A percentile compares a stretch with the other conserved stretches of the same genome.
These are phyloP conservation scores for Carassius gibelio DNA, from an alignment of 2,113 vertebrate genomes.

Conservation along the genomic window DNA sequence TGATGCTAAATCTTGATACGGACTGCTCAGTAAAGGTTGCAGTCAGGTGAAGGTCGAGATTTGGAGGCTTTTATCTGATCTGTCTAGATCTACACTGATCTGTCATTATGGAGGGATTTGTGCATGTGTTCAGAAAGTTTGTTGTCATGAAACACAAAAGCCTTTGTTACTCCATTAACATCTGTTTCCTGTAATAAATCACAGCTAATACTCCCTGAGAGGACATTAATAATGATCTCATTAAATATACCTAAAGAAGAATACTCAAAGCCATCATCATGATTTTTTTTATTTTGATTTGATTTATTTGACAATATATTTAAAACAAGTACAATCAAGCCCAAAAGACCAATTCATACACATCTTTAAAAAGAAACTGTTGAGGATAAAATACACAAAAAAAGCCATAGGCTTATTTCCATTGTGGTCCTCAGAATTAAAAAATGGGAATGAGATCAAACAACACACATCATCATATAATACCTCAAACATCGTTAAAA, in stretches of 20 bases:
- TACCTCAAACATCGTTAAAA: no score
- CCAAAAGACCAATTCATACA: no score
- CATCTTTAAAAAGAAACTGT: no score
- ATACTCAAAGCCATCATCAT: neutral
- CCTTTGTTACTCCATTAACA: constrained; percentile 1
- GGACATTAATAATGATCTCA: neutral
- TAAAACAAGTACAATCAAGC: no score
- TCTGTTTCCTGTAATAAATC: neutral
- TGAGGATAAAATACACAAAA: no score
- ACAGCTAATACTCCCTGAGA: neutral
- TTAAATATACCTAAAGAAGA: neutral
- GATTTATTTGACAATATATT: no score
- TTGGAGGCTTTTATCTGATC: constrained; percentile 41
- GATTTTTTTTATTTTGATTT: no score
- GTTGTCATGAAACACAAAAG: neutral
- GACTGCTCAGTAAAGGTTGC: constrained; percentile 63
- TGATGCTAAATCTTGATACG: constrained; percentile 10
- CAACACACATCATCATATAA: no score
- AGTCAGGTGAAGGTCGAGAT: constrained; percentile 71
- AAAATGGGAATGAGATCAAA: no score
- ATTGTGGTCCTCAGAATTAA: no score
- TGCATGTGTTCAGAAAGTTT: constrained; percentile 11
- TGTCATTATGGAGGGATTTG: neutral
- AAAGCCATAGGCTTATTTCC: no score
- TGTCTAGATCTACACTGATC: constrained; percentile 18